Conservation (phyloP, 1,140 invertebrate genomes). For the Luehdorfia chinensis region DNA sequence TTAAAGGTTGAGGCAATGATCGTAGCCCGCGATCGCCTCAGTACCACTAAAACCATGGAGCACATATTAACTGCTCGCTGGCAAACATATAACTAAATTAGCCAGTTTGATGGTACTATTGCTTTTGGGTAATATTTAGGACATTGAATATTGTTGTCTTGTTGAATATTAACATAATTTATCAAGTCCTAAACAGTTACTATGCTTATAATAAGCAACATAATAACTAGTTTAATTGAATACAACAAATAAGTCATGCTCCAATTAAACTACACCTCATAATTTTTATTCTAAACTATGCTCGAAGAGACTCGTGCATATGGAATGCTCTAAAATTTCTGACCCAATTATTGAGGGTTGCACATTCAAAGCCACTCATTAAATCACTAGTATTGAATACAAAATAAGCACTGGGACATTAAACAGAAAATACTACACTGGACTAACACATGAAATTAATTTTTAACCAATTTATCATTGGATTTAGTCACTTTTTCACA, state of each 20-base stretch:
- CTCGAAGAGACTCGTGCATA: conserved; percentile 36
- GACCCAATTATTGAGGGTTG: conserved; percentile 29
- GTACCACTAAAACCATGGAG: neutral
- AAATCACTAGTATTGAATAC: conserved; percentile 43
- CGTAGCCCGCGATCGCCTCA: conserved; percentile 9
- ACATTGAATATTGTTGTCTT: conserved; percentile 1
- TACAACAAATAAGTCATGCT: conserved; percentile 34
- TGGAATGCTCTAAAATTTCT: conserved; percentile 59
- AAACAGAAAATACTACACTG: conserved; percentile 16
- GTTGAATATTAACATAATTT: too few relatives aligned
- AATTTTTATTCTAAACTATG: conserved; percentile 16
- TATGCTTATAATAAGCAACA: conserved; percentile 37
- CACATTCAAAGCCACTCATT: conserved; percentile 25
- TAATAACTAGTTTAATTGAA: conserved; percentile 35
- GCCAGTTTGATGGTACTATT: conserved; percentile 1
- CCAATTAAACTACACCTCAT: conserved; percentile 23
- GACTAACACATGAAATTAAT: too few relatives aligned
- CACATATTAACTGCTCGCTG: neutral
- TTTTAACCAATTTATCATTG: neutral
- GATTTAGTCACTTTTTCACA: too few relatives aligned
- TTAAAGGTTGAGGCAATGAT: neutral
- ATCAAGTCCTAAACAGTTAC: conserved; percentile 18
- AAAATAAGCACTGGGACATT: conserved; percentile 44
- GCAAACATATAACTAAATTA: neutral
- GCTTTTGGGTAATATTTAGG: neutral